Conservation (phyloP, 1,140 invertebrate genomes). For the Ostrea denselamellosa region DNA sequence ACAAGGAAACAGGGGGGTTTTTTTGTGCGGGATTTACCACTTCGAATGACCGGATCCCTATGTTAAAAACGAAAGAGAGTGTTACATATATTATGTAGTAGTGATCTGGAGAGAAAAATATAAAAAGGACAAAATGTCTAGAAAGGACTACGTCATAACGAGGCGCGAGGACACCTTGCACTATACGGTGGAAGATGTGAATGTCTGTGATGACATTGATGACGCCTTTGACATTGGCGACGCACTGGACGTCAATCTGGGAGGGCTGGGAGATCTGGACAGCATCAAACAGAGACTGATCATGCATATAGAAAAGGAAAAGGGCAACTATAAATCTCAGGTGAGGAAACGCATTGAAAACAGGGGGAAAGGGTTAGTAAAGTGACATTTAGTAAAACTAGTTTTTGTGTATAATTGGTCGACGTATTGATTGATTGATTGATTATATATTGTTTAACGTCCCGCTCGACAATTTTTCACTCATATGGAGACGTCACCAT, state of each 20-base stretch:
- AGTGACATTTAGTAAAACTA: too few relatives aligned
- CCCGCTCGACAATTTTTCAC: too few relatives aligned
- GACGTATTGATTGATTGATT: too few relatives aligned
- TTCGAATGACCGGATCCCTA: neutral
- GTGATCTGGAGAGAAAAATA: too few relatives aligned
- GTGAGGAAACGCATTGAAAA: neutral
- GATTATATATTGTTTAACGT: too few relatives aligned
- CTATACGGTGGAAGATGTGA: neutral
- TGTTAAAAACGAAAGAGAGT: neutral
- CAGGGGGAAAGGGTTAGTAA: too few relatives aligned
- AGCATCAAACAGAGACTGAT: slow-evolving; percentile 48
- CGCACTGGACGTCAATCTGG: slow-evolving; percentile 31
- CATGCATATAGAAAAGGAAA: slow-evolving; percentile 52
- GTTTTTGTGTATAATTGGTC: too few relatives aligned
- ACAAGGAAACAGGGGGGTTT: neutral
- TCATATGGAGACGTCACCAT: too few relatives aligned
- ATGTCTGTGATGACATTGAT: neutral
- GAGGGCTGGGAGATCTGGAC: slow-evolving; percentile 37
- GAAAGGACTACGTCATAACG: neutral
- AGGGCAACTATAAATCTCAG: slow-evolving; percentile 12
- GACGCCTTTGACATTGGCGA: slow-evolving; percentile 37
- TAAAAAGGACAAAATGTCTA: neutral
- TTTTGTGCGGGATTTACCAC: neutral
- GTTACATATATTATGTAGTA: neutral
- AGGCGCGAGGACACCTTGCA: neutral